phyloP scores from a whole-genome alignment of 2,888 invertebrate genomes.

The Sympetrum striolatum region DNA sequence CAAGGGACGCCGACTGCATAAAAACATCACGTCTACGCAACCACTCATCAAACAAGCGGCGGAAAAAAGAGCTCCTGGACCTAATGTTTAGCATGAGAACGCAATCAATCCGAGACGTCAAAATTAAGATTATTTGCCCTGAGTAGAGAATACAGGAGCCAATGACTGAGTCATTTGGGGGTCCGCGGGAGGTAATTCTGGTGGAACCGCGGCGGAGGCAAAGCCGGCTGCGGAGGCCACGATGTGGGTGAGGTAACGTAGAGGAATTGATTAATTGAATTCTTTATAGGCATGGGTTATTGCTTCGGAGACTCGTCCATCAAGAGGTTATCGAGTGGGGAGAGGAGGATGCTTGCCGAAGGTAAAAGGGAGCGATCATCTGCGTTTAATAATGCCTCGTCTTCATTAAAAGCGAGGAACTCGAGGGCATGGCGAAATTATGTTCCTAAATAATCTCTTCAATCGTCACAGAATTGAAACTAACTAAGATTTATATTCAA shows the following conservation, averaged over 20 bases:
- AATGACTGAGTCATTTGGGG: neutral
- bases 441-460: too few species aligned
- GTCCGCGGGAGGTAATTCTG: neutral
- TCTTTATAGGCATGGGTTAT: conserved; percentile 23
- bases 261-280: conserved; percentile 27
- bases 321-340: neutral
- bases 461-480: too few species aligned
- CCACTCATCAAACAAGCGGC: neutral
- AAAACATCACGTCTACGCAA: neutral
- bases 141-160: conserved; percentile 12
- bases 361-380: neutral
- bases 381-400: neutral
- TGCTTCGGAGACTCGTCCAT: neutral
- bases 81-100: neutral
- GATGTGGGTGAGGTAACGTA: neutral
- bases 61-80: neutral
- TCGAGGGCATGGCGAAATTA: neutral
- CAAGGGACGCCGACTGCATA: neutral
- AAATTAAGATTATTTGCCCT: conserved; percentile 15
- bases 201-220: neutral
- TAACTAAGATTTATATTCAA: too few species aligned
- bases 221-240: neutral
- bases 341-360: neutral
- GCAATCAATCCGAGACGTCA: neutral
- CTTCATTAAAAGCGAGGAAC: neutral